Percentiles rank a stretch among this genome's conserved stretches.
Conservation (phyloP, 1,140 invertebrate species). For the Homalodisca vitripennis region DNA sequence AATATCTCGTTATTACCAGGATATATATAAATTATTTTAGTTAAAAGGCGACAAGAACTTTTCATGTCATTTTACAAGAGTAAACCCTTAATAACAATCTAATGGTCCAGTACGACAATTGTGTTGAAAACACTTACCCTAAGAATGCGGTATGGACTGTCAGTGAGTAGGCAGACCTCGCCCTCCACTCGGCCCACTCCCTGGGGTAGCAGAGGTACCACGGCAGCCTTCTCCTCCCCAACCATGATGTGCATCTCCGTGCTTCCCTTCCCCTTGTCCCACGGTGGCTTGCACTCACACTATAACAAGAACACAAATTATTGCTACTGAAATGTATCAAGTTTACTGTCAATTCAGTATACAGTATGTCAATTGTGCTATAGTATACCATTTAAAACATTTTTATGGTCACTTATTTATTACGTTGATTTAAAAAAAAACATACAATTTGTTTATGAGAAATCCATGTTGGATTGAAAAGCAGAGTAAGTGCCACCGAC, state of each 20-base stretch:
- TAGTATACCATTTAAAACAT: neutral
- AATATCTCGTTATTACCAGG: too few species aligned
- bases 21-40: too few species aligned
- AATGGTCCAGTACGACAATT: too few species aligned
- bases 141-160: slow-evolving; percentile 64
- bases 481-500: too few species aligned
- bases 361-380: neutral
- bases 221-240: neutral
- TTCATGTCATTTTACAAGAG: too few species aligned
- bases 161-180: slow-evolving; percentile 59
- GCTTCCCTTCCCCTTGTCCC: neutral
- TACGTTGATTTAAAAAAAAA: neutral
- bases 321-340: too few species aligned
- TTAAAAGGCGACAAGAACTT: too few species aligned
- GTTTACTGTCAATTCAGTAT: neutral
- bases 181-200: slow-evolving; percentile 34
- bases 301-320: too few species aligned
- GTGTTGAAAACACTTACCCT: too few species aligned
- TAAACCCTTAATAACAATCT: too few species aligned
- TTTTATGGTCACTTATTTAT: neutral
- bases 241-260: slow-evolving; percentile 16
- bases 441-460: neutral
- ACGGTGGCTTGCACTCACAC: neutral
- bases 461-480: neutral
- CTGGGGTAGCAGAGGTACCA: neutral